phyloP scores from a whole-genome alignment of 2,888 invertebrate species.

The Hyalella azteca region DNA sequence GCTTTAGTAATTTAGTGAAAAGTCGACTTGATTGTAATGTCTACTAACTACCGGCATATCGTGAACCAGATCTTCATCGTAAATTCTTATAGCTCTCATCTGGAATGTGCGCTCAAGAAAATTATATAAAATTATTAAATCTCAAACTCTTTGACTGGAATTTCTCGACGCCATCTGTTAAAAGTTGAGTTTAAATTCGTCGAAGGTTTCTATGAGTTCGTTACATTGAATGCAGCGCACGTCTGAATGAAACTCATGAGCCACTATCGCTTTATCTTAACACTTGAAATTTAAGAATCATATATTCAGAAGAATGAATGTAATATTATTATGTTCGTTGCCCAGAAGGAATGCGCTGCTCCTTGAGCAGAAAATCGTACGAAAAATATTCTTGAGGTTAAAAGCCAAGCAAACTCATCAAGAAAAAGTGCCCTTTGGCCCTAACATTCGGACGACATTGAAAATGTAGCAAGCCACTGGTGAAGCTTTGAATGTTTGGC shows the following conservation, averaged over 20 bases:
- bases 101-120: neutral
- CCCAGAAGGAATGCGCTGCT: slow-evolving; percentile 2
- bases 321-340: neutral
- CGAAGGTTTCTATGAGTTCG: neutral
- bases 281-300: neutral
- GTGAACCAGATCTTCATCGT: slow-evolving; percentile 24
- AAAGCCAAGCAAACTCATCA: slow-evolving; percentile 32
- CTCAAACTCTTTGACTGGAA: neutral
- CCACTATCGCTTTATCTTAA: no score
- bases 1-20: neutral
- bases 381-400: slow-evolving; percentile 25
- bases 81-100: slow-evolving; percentile 10
- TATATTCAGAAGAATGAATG: slow-evolving; percentile 9
- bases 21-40: neutral
- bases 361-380: neutral
- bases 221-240: neutral
- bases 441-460: neutral
- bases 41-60: neutral
- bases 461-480: neutral
- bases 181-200: neutral
- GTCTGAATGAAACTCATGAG: neutral
- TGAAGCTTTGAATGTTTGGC: neutral
- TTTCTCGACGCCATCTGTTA: neutral
- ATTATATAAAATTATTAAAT: neutral
- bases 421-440: slow-evolving; percentile 24